Evolutionary conservation across 1,140 invertebrate genomes (phyloP).

Genomic region (Mamestra configurata): DNA sequence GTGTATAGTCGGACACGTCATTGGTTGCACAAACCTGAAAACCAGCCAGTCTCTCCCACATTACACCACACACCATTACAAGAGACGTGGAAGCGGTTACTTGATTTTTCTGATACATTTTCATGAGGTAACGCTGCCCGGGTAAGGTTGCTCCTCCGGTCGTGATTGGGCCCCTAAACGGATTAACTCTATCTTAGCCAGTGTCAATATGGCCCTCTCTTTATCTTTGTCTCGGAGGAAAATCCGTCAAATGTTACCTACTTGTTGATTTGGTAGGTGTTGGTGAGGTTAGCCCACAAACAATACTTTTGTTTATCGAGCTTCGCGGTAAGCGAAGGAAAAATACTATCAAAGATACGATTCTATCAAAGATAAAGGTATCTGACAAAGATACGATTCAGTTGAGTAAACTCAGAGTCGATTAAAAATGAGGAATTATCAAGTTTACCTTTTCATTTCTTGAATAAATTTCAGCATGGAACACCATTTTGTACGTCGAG

Average conservation of each 20-base stretch:
- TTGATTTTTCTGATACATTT: constrained; percentile 87
- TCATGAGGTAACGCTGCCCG: constrained; percentile 78
- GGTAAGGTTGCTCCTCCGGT: constrained; percentile 60
- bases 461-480: too few species aligned
- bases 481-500: too few species aligned
- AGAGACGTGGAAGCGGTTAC: constrained; percentile 65
- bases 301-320: constrained; percentile 2
- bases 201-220: constrained; percentile 17
- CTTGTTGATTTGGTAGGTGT: constrained; percentile 31
- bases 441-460: too few species aligned
- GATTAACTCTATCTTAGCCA: constrained; percentile 65
- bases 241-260: constrained; percentile 21
- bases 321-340: too few species aligned
- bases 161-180: constrained; percentile 75
- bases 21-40: background rate
- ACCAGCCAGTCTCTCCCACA: constrained; percentile 32
- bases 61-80: constrained; percentile 65
- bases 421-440: too few species aligned
- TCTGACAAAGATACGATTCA: too few species aligned
- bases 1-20: too few species aligned
- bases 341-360: too few species aligned
- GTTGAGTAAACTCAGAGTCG: too few species aligned
- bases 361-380: too few species aligned
- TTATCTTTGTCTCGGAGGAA: constrained; percentile 1
- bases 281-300: background rate